phyloP scores from a whole-genome alignment of 2,113 vertebrate species.

The Acrocephalus arundinaceus region DNA sequence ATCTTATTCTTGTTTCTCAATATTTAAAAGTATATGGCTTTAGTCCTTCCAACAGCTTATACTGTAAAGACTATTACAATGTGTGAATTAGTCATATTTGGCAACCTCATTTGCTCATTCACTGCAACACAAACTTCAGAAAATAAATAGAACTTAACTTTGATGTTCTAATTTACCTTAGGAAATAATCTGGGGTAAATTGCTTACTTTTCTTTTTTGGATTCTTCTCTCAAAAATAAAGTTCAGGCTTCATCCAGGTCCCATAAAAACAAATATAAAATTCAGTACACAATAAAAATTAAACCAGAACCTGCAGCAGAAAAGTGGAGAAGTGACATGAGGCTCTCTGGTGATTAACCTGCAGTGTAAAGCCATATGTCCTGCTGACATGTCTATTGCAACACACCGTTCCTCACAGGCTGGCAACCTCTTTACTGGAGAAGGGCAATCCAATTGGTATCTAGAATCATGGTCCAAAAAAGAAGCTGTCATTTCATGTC shows the following conservation, averaged over 20 bases:
- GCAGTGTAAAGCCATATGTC: slow-evolving; percentile 12
- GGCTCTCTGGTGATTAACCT: slow-evolving; percentile 45
- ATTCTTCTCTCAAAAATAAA: background rate
- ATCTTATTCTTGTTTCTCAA: slow-evolving; percentile 32
- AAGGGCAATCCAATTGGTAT: slow-evolving; percentile 24
- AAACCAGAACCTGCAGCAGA: slow-evolving; percentile 11
- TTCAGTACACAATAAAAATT: background rate
- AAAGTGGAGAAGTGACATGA: slow-evolving; percentile 22
- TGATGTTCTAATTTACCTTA: background rate
- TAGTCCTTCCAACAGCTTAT: slow-evolving; percentile 21
- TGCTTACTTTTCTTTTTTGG: background rate
- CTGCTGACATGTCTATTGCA: slow-evolving; percentile 21
- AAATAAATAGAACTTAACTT: background rate
- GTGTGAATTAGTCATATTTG: background rate
- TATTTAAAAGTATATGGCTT: background rate
- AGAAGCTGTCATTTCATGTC: slow-evolving; percentile 29
- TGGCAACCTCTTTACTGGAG: slow-evolving; percentile 9
- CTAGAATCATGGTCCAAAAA: slow-evolving; percentile 5
- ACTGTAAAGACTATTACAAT: background rate
- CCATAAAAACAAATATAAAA: slow-evolving; percentile 24
- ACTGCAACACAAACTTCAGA: background rate
- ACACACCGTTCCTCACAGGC: background rate
- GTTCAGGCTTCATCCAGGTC: background rate
- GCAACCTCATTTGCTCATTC: background rate
- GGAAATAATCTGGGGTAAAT: background rate